phyloP scores from a whole-genome alignment of 2,113 vertebrate species.

The Prionailurus bengalensis region DNA sequence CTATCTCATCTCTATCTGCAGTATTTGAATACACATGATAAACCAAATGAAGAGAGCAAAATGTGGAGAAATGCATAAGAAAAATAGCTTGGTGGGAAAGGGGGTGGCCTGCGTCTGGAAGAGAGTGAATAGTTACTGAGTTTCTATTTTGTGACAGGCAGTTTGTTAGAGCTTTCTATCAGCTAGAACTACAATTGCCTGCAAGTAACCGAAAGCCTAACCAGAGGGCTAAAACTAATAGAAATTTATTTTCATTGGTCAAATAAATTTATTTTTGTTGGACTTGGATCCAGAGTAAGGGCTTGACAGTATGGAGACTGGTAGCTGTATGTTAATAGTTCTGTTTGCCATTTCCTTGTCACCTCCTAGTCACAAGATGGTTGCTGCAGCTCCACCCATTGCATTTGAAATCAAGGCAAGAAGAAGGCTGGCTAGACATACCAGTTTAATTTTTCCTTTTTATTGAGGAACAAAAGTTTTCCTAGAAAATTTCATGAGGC shows the following conservation, averaged over 20 bases:
- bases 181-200: background rate
- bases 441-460: background rate
- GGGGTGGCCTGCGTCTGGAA: background rate
- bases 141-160: background rate
- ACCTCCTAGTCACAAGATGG: background rate
- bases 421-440: background rate
- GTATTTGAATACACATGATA: background rate
- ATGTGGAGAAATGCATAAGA: background rate
- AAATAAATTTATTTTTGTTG: background rate
- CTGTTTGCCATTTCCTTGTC: background rate
- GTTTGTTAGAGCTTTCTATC: background rate
- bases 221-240: background rate
- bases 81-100: background rate
- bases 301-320: background rate
- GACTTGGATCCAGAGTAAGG: background rate
- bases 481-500: background rate
- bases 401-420: background rate
- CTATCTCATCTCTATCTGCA: background rate
- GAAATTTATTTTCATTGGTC: background rate
- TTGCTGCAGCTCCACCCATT: background rate
- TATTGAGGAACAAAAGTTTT: background rate
- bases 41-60: background rate
- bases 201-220: background rate
- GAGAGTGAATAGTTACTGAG: background rate
- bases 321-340: background rate